Evolutionary conservation across 1,140 invertebrate genomes (phyloP).

Genomic region (Drosophila lacteicornis): DNA sequence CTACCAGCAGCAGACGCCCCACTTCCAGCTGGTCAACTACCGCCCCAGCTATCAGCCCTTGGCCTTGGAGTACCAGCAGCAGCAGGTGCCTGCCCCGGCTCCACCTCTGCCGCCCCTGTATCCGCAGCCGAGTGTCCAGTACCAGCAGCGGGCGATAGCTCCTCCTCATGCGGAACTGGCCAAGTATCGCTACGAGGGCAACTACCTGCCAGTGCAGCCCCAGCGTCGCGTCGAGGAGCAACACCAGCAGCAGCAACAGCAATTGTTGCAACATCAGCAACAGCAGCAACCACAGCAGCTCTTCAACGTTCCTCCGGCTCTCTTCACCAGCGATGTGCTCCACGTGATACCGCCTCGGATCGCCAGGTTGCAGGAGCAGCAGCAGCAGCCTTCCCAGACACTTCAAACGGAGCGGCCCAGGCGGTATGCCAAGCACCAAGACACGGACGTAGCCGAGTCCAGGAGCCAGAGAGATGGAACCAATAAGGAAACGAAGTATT

Average conservation of each 20-base stretch:
- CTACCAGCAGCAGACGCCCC: conserved; percentile 64
- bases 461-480: neutral
- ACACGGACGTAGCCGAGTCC: conserved; percentile 47
- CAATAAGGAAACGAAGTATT: conserved; percentile 61
- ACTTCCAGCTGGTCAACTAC: conserved; percentile 70
- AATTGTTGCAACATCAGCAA: conserved; percentile 11
- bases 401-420: conserved; percentile 43
- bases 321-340: conserved; percentile 71
- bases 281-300: conserved; percentile 35
- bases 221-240: conserved; percentile 40
- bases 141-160: conserved; percentile 61
- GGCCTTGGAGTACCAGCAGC: conserved; percentile 61
- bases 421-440: conserved; percentile 24
- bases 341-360: conserved; percentile 64
- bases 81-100: conserved; percentile 46
- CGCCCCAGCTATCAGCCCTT: conserved; percentile 52
- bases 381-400: conserved; percentile 43
- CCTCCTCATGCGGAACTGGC: conserved; percentile 68
- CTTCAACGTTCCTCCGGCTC: conserved; percentile 63
- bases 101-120: conserved; percentile 38
- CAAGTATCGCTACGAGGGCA: conserved; percentile 76
- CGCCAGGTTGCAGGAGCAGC: conserved; percentile 38
- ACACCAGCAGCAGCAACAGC: conserved; percentile 30
- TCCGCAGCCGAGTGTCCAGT: conserved; percentile 63
- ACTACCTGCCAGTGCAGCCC: conserved; percentile 62